Evolutionary conservation across 2,797 vertebrate genomes (phyloP).

Genomic region (Martes flavigula): DNA sequence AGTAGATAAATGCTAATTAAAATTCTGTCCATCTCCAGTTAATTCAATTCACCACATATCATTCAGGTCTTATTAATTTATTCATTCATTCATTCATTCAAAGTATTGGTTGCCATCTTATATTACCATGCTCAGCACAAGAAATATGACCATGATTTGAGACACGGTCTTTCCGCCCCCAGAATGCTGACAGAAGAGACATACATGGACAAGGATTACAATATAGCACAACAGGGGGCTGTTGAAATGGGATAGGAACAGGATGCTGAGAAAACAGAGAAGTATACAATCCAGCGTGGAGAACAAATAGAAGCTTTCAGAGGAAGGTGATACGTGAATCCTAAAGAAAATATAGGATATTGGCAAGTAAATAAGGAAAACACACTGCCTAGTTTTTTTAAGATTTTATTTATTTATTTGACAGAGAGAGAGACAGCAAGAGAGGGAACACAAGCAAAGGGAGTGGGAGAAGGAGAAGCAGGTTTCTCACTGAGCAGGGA

Average conservation of each 20-base stretch:
- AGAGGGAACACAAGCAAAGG: too few relatives aligned
- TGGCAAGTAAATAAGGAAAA: not conserved
- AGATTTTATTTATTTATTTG: too few relatives aligned
- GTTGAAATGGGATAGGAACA: not conserved
- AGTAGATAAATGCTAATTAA: not conserved
- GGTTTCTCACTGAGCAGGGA: too few relatives aligned
- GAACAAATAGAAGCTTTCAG: not conserved
- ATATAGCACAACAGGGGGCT: not conserved
- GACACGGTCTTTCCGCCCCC: not conserved
- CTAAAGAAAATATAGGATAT: not conserved
- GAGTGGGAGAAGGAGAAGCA: too few relatives aligned
- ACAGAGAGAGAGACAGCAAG: too few relatives aligned
- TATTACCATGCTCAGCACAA: not conserved
- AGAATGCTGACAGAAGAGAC: not conserved
- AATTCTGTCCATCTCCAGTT: not conserved
- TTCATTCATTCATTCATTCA: not conserved
- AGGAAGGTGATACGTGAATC: not conserved
- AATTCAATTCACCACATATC: not conserved
- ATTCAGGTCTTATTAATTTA: not conserved
- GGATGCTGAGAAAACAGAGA: not conserved
- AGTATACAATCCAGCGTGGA: not conserved
- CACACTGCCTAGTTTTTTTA: not conserved
- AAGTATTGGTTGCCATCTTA: not conserved
- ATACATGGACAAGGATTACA: not conserved
- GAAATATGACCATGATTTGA: not conserved